These are phyloP conservation scores for Melanerpes aurifrons DNA, from an alignment of 2,113 vertebrate genomes.

Conservation along the genomic window DNA sequence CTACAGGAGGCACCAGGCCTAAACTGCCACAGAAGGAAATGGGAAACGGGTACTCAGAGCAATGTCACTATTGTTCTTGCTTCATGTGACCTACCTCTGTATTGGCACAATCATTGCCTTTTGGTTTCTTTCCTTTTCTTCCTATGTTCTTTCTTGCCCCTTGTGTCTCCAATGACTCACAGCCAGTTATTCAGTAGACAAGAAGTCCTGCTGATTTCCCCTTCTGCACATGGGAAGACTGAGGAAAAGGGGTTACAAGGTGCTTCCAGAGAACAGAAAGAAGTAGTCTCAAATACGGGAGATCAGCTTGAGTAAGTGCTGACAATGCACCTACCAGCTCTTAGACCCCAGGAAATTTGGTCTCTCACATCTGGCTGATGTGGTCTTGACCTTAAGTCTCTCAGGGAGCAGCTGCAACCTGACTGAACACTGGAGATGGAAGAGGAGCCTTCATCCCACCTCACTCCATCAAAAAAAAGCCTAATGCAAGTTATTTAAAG, in stretches of 20 bases:
- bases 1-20: no score
- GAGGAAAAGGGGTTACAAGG: neutral
- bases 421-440: neutral
- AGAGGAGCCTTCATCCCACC: neutral
- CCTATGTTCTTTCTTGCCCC: neutral
- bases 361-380: neutral
- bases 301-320: neutral
- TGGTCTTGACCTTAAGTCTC: neutral
- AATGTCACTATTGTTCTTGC: neutral
- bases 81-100: neutral
- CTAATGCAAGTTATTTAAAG: neutral
- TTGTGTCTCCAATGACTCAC: neutral
- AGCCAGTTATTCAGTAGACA: neutral
- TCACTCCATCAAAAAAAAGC: neutral
- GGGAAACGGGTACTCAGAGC: neutral
- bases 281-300: neutral
- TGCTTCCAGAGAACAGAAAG: neutral
- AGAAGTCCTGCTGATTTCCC: neutral
- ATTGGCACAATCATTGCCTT: fast-evolving
- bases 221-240: neutral
- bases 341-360: neutral
- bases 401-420: neutral
- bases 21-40: neutral
- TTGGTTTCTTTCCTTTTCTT: neutral
- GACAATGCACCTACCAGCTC: fast-evolving